A percentile compares a stretch with the other conserved stretches of the same genome.
Evolutionary conservation across 2,113 vertebrate genomes (phyloP).

Genomic region (Platichthys flesus): DNA sequence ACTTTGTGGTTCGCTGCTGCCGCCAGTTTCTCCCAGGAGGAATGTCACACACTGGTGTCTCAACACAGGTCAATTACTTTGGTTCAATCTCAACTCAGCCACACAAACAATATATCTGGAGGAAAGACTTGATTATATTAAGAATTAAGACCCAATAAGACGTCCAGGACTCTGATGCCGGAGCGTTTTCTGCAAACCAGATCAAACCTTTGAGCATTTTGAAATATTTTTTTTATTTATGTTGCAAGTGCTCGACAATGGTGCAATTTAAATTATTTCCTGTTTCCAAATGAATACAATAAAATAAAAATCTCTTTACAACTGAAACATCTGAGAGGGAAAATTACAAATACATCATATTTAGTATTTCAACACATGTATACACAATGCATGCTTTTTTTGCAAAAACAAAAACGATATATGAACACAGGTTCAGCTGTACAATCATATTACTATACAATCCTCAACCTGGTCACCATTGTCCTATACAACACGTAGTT

Average conservation of each 20-base stretch:
- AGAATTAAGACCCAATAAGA: not conserved
- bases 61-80: conserved; percentile 18
- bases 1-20: not conserved
- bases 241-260: conserved; percentile 83
- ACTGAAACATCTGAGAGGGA: conserved; percentile 63
- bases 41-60: conserved; percentile 52
- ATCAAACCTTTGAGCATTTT: conserved; percentile 44
- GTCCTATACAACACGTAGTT: conserved; percentile 26
- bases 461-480: conserved; percentile 58
- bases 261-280: conserved; percentile 72
- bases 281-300: conserved; percentile 73
- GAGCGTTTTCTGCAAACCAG: conserved; percentile 6
- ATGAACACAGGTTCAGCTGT: conserved; percentile 60
- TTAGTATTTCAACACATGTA: conserved; percentile 50
- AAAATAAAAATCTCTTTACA: conserved; percentile 64
- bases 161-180: accelerated
- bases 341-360: conserved; percentile 64
- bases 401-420: conserved; percentile 48
- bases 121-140: not conserved
- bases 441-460: conserved; percentile 65
- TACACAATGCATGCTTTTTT: conserved; percentile 45
- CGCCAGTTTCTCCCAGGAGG: conserved; percentile 9
- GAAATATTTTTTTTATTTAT: conserved; percentile 78
- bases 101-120: too few species aligned
- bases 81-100: not conserved